phyloP scores from a whole-genome alignment of 2,888 invertebrate genomes.

The Hipparchia semele region DNA sequence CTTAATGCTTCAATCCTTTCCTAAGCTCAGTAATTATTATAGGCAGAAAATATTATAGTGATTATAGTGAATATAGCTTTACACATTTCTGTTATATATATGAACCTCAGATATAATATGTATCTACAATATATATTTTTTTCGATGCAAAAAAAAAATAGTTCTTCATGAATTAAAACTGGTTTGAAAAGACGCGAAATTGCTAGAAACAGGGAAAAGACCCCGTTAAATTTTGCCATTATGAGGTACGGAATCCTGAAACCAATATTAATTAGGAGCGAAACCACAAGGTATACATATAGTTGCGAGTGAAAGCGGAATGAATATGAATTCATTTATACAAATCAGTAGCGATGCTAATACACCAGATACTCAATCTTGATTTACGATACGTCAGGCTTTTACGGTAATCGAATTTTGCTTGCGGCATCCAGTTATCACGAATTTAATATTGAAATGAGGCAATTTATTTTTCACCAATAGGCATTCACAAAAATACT shows the following conservation, averaged over 20 bases:
- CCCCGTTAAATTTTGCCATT: too few relatives aligned
- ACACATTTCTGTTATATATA: too few relatives aligned
- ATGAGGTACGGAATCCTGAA: not conserved
- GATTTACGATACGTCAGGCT: slow-evolving; percentile 17
- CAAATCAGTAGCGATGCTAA: slow-evolving; percentile 10
- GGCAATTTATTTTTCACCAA: not conserved
- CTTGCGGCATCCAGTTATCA: slow-evolving; percentile 21
- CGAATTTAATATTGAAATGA: slow-evolving; percentile 7
- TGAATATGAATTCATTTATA: slow-evolving; percentile 15
- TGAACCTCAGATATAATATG: too few relatives aligned
- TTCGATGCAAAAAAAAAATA: too few relatives aligned
- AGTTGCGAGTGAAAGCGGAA: slow-evolving; percentile 11
- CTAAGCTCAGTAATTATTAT: too few relatives aligned
- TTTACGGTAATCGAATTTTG: slow-evolving; percentile 24
- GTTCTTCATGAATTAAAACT: too few relatives aligned
- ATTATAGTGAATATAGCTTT: too few relatives aligned
- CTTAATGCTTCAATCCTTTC: too few relatives aligned
- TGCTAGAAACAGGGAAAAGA: too few relatives aligned
- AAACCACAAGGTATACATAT: not conserved
- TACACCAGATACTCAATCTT: slow-evolving; percentile 22
- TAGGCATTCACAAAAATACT: not conserved
- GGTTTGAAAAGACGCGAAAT: too few relatives aligned
- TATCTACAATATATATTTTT: too few relatives aligned
- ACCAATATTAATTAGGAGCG: not conserved
- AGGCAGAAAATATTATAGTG: too few relatives aligned